phyloP scores from a whole-genome alignment of 1,140 invertebrate species.

The Drosophila bifasciata region DNA sequence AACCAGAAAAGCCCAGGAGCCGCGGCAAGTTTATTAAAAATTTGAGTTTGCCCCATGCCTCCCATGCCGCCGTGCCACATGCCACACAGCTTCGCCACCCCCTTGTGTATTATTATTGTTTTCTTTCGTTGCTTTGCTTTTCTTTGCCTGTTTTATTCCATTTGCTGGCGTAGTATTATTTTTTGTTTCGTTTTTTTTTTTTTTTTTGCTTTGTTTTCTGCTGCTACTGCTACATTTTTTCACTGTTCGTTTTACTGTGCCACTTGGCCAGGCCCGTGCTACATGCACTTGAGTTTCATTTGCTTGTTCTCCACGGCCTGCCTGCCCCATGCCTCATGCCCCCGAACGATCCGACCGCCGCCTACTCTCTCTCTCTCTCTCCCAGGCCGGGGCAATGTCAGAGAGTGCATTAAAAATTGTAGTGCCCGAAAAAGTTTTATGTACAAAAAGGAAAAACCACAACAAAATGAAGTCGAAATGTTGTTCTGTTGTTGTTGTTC shows the following conservation, averaged over 20 bases:
- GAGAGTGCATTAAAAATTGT: conserved; percentile 80
- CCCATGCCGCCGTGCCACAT: conserved; percentile 16
- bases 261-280: conserved; percentile 71
- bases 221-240: conserved; percentile 15
- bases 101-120: conserved; percentile 66
- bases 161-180: conserved; percentile 27
- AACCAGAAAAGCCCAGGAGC: conserved; percentile 19
- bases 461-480: conserved; percentile 75
- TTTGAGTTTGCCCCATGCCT: conserved; percentile 48
- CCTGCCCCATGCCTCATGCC: conserved; percentile 2
- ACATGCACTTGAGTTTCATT: conserved; percentile 82
- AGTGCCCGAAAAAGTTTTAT: conserved; percentile 70
- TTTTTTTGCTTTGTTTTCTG: conserved; percentile 12
- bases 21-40: conserved; percentile 77
- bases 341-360: neutral
- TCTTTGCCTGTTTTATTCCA: conserved; percentile 46
- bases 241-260: conserved; percentile 45
- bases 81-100: conserved; percentile 13
- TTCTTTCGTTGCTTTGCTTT: conserved; percentile 28
- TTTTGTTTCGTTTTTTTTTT: conserved; percentile 33
- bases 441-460: conserved; percentile 74
- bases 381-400: conserved; percentile 51
- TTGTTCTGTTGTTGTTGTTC: conserved; percentile 49
- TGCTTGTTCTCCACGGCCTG: conserved; percentile 64
- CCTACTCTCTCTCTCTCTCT: no score